Evolutionary conservation across 1,140 invertebrate genomes (phyloP).

Genomic region (Drosophila azteca): DNA sequence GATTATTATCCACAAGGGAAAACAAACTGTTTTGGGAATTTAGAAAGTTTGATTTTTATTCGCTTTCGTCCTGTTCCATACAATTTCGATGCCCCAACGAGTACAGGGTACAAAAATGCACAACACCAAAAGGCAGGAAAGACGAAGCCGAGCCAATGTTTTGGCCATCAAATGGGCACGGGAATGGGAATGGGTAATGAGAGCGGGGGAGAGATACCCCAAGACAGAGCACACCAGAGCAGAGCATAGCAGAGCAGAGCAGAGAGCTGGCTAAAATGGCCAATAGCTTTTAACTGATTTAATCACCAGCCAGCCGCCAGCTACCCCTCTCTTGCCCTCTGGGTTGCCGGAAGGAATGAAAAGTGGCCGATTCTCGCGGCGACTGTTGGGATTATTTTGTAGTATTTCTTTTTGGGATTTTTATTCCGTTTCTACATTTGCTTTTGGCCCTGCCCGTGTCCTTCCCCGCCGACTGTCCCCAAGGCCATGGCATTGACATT

Average conservation of each 20-base stretch:
- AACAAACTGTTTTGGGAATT: too few relatives aligned
- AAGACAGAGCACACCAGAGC: neutral
- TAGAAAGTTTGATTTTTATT: too few relatives aligned
- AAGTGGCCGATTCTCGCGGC: constrained; percentile 36
- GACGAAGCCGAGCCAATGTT: constrained; percentile 7
- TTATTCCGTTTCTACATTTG: constrained; percentile 32
- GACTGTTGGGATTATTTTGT: constrained; percentile 63
- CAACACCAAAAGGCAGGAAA: constrained; percentile 37
- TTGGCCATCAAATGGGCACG: constrained; percentile 1
- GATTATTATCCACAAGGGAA: too few relatives aligned
- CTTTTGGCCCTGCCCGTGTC: neutral
- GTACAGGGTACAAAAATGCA: constrained; percentile 23
- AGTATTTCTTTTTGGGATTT: constrained; percentile 54
- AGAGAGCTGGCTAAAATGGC: constrained; percentile 30
- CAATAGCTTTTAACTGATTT: constrained; percentile 70
- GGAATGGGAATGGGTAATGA: constrained; percentile 3
- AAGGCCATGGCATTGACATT: constrained; percentile 67
- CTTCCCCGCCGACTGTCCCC: constrained; percentile 5
- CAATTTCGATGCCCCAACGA: too few relatives aligned
- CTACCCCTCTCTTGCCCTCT: neutral
- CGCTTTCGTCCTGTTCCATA: too few relatives aligned
- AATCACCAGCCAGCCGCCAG: constrained; percentile 38
- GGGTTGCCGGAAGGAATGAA: constrained; percentile 22
- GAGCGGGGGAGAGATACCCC: constrained; percentile 4
- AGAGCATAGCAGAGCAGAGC: too few relatives aligned